phyloP scores from a whole-genome alignment of 2,797 vertebrate genomes.

The Gymnocypris eckloni region DNA sequence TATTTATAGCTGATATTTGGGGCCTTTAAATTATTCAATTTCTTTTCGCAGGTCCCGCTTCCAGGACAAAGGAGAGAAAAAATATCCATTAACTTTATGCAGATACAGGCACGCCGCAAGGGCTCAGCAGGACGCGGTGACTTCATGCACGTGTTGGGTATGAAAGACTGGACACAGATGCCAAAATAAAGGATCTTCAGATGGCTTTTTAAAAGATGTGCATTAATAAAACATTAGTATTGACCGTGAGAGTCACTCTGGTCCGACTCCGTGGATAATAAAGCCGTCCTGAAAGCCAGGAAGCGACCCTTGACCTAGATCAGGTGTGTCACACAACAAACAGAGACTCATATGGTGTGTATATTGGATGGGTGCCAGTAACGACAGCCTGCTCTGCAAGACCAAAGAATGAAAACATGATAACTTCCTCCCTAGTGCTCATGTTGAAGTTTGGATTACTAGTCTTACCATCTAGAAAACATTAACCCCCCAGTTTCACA shows the following conservation, averaged over 20 bases:
- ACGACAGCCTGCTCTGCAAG: conserved; percentile 16
- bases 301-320: conserved; percentile 54
- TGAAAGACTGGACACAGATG: conserved; percentile 76
- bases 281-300: conserved; percentile 67
- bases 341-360: conserved; percentile 25
- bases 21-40: conserved; percentile 72
- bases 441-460: conserved; percentile 22
- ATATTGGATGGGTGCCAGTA: conserved; percentile 28
- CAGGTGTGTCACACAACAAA: conserved; percentile 57
- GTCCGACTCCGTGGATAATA: conserved; percentile 72
- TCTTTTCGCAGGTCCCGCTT: conserved; percentile 66
- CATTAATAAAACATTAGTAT: conserved; percentile 88
- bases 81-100: conserved; percentile 80
- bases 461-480: conserved; percentile 6
- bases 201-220: conserved; percentile 71
- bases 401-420: conserved; percentile 24
- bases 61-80: conserved; percentile 72
- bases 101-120: conserved; percentile 69
- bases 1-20: conserved; percentile 72
- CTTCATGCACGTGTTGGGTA: conserved; percentile 23
- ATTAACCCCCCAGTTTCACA: background rate
- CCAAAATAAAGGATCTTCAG: conserved; percentile 76
- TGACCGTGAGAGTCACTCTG: conserved; percentile 71
- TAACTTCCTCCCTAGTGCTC: conserved; percentile 36
- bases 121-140: conserved; percentile 71